Conservation (phyloP, 2,113 vertebrate species). For the Drymodes brunneopygia region DNA sequence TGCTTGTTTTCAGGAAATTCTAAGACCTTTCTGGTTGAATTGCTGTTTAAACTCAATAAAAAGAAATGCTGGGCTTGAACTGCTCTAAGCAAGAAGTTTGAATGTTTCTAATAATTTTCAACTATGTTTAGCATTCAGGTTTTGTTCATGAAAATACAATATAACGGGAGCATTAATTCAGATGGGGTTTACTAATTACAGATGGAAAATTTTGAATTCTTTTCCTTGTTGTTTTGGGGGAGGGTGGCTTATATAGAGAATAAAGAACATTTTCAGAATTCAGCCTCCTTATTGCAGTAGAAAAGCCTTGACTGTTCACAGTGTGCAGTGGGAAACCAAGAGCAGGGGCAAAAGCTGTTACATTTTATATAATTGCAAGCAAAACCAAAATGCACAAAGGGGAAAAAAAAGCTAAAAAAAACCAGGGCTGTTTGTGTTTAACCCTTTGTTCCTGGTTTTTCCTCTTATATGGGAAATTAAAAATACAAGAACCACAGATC, state of each 20-base stretch:
- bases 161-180: rapidly evolving
- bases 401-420: background rate
- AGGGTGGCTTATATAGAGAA: background rate
- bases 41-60: background rate
- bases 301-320: background rate
- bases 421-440: rapidly evolving
- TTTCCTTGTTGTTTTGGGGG: background rate
- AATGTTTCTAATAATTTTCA: background rate
- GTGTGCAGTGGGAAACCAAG: background rate
- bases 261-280: background rate
- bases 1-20: background rate
- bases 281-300: background rate
- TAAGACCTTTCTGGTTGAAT: background rate
- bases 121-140: background rate
- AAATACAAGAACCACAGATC: background rate
- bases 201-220: background rate
- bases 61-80: background rate
- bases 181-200: background rate
- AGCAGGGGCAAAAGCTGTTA: background rate
- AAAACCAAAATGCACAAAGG: background rate
- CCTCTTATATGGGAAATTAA: background rate
- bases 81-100: background rate
- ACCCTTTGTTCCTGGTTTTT: background rate
- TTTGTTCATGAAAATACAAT: background rate
- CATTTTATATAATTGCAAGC: background rate